phyloP scores from a whole-genome alignment of 2,113 vertebrate genomes.

The Proteles cristata region DNA sequence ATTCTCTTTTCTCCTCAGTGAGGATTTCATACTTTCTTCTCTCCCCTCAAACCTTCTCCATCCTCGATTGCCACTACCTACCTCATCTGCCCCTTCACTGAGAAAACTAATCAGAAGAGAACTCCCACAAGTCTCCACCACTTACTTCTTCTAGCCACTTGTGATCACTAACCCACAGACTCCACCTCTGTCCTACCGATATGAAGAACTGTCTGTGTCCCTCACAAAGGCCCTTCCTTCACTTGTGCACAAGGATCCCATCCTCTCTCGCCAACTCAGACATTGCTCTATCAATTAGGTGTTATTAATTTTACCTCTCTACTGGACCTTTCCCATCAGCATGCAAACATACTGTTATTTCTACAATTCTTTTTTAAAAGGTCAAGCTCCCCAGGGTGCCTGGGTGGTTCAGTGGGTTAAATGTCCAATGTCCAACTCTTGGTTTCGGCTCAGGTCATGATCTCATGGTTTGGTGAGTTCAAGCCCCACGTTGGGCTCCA shows the following conservation, averaged over 20 bases:
- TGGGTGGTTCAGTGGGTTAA: too few relatives aligned
- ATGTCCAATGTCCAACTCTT: too few relatives aligned
- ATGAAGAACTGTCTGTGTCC: neutral
- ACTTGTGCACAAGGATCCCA: neutral
- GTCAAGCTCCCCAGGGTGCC: neutral
- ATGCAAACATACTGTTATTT: neutral
- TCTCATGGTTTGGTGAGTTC: too few relatives aligned
- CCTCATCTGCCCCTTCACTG: neutral
- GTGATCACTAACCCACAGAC: neutral
- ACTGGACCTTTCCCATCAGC: neutral
- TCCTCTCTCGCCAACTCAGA: neutral
- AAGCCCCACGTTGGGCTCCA: too few relatives aligned
- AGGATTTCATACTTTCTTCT: neutral
- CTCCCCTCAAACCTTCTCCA: neutral
- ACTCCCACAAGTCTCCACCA: neutral
- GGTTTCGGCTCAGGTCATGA: too few relatives aligned
- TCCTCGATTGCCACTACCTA: neutral
- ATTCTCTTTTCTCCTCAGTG: neutral
- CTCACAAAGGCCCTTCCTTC: neutral
- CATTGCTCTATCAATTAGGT: neutral
- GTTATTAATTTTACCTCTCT: neutral
- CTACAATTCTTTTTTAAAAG: neutral
- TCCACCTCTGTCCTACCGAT: neutral
- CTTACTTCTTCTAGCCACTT: neutral
- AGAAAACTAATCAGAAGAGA: constrained; percentile 29